Evolutionary conservation across 37 sponge, comb jelly and placozoan species (phyloP).

Genomic region (Chondrilla cf. caribensis): DNA sequence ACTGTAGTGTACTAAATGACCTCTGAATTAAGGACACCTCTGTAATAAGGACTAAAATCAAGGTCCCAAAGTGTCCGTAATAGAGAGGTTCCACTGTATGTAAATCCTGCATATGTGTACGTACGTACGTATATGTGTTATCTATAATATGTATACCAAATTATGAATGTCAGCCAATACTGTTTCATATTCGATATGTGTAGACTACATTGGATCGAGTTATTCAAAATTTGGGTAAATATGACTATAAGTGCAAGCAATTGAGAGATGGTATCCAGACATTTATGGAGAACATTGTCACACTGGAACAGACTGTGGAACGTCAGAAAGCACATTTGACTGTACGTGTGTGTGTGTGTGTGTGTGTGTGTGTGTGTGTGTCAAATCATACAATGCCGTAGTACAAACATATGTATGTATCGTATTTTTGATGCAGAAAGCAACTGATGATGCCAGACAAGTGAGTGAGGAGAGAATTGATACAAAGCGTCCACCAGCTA

Average conservation of each 20-base stretch:
- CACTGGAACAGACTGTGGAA: background rate
- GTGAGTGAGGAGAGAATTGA: conserved; percentile 44
- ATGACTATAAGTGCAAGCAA: background rate
- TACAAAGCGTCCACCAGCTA: conserved; percentile 33
- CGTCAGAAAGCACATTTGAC: background rate
- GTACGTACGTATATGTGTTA: too few relatives aligned
- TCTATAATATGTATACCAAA: too few relatives aligned
- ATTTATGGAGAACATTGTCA: background rate
- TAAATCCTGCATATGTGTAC: too few relatives aligned
- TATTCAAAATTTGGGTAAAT: background rate
- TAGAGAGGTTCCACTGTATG: too few relatives aligned
- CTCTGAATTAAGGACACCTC: too few relatives aligned
- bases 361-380: background rate
- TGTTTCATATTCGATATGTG: too few relatives aligned
- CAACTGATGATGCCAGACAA: background rate
- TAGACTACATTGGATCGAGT: too few relatives aligned
- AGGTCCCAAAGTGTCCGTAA: too few relatives aligned
- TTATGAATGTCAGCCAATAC: too few relatives aligned
- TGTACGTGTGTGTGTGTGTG: background rate
- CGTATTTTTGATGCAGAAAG: conserved; percentile 2
- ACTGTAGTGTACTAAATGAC: too few relatives aligned
- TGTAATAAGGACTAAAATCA: too few relatives aligned
- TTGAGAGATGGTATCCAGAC: background rate
- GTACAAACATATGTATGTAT: background rate
- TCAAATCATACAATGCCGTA: too few relatives aligned